Conservation (phyloP, 2,888 invertebrate species). For the Parapristionchus giblindavisi region DNA sequence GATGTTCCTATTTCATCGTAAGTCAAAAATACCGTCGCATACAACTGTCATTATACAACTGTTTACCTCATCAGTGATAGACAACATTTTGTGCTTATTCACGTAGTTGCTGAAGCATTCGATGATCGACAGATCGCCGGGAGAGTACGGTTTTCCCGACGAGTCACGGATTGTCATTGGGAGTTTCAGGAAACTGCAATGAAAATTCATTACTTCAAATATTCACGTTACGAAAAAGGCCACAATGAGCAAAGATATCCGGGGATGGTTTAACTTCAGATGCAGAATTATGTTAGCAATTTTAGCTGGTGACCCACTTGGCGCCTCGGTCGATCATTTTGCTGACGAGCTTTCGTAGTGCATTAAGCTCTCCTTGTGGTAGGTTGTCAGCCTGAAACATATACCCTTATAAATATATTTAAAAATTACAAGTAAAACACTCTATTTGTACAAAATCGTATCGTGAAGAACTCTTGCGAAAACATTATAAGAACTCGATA, state of each 20-base stretch:
- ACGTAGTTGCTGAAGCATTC: slow-evolving; percentile 38
- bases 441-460: background rate
- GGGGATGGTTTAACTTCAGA: too few species aligned
- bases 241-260: background rate
- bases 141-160: slow-evolving; percentile 38
- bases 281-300: too few species aligned
- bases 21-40: too few species aligned
- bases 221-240: background rate
- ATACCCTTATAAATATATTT: background rate
- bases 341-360: slow-evolving; percentile 44
- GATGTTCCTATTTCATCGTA: too few species aligned
- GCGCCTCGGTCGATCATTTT: slow-evolving; percentile 50
- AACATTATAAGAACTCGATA: too few species aligned
- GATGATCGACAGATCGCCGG: slow-evolving; percentile 41
- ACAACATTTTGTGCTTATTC: slow-evolving; percentile 12
- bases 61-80: background rate
- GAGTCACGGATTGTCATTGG: slow-evolving; percentile 50
- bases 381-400: slow-evolving; percentile 45
- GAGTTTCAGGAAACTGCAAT: slow-evolving; percentile 43
- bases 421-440: background rate
- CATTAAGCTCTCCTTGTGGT: slow-evolving; percentile 50
- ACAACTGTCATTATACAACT: background rate
- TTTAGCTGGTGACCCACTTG: slow-evolving; percentile 42
- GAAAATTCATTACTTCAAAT: background rate
- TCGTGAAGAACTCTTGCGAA: too few species aligned